Conservation (phyloP, 2,113 vertebrate genomes). For the Danionella cerebrum region DNA sequence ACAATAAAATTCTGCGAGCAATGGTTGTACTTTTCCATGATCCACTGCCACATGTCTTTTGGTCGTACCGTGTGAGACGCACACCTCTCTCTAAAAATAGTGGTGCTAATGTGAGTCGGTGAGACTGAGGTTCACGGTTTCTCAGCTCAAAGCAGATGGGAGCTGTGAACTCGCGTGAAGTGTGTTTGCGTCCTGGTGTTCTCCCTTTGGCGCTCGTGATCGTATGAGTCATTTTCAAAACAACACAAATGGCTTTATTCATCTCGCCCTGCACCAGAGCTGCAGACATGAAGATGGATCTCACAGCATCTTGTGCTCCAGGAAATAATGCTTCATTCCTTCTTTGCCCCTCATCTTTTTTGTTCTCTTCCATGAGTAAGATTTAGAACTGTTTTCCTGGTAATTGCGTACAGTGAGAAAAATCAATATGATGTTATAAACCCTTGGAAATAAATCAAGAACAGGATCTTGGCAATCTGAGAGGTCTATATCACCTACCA, state of each 20-base stretch:
- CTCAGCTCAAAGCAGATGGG: constrained; percentile 42
- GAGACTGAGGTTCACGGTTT: constrained; percentile 51
- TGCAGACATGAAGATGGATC: constrained; percentile 59
- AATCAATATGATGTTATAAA: too few species aligned
- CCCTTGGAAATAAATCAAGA: too few species aligned
- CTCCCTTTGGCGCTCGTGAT: neutral
- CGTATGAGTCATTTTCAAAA: constrained; percentile 42
- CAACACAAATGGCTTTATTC: constrained; percentile 60
- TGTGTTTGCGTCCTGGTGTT: neutral
- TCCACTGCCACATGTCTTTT: neutral
- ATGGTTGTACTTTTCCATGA: constrained; percentile 43
- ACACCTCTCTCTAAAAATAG: constrained; percentile 58
- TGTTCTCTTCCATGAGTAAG: too few species aligned
- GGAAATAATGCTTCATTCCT: too few species aligned
- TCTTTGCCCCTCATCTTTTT: too few species aligned
- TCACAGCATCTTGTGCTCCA: constrained; percentile 51
- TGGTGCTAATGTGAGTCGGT: constrained; percentile 62
- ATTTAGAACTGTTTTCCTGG: too few species aligned
- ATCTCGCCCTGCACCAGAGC: constrained; percentile 57
- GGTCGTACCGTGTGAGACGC: neutral
- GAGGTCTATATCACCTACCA: too few species aligned
- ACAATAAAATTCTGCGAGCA: constrained; percentile 23
- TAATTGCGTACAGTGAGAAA: too few species aligned
- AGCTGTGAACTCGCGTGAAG: constrained; percentile 51
- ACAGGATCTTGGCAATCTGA: too few species aligned